These are phyloP conservation scores for Argyrosomus regius DNA, from an alignment of 2,797 vertebrate species.

Conservation along the genomic window DNA sequence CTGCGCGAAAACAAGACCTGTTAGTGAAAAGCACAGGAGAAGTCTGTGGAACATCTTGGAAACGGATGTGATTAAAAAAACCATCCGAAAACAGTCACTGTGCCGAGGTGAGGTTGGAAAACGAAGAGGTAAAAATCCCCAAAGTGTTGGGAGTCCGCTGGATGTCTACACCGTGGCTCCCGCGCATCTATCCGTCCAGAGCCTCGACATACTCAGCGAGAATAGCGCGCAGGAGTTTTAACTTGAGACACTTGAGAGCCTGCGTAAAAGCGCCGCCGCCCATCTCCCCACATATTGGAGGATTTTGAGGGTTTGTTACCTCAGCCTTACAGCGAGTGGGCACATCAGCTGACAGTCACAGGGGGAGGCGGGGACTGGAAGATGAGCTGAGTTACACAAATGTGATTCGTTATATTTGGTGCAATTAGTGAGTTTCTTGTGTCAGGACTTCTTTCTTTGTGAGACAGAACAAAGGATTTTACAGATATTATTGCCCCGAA, in stretches of 20 bases:
- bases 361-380: conserved; percentile 40
- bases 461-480: no score
- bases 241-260: conserved; percentile 79
- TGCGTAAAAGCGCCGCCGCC: conserved; percentile 76
- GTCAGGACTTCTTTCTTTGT: not conserved
- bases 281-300: conserved; percentile 74
- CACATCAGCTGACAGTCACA: conserved; percentile 56
- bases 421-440: conserved; percentile 17
- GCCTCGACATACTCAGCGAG: conserved; percentile 67
- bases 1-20: conserved; percentile 65
- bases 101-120: not conserved
- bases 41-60: conserved; percentile 73
- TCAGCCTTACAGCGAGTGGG: conserved; percentile 46
- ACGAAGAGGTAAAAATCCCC: conserved; percentile 22
- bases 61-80: conserved; percentile 29
- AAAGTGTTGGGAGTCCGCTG: conserved; percentile 51
- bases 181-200: conserved; percentile 34
- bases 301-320: conserved; percentile 54
- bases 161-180: conserved; percentile 39
- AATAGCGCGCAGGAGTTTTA: conserved; percentile 83
- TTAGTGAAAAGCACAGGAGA: conserved; percentile 72
- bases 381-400: conserved; percentile 17
- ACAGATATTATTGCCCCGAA: not conserved
- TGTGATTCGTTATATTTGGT: conserved; percentile 4
- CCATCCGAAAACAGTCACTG: conserved; percentile 31